Evolutionary conservation across 1,140 invertebrate genomes (phyloP).

Genomic region (Aplysia californica): DNA sequence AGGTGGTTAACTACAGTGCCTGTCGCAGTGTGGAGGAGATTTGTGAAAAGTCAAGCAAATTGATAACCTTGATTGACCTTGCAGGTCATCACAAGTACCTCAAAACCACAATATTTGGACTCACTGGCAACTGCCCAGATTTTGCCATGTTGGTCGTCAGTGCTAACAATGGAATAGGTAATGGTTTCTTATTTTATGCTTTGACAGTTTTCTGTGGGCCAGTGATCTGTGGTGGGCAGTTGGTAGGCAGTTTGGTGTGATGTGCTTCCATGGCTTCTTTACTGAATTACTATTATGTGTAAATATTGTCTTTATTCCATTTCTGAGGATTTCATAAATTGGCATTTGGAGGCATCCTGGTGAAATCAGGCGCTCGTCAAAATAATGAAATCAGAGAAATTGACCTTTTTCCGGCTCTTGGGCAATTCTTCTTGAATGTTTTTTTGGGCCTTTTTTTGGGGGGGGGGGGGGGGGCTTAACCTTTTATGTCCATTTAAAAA

Average conservation of each 20-base stretch:
- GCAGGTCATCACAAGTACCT: constrained; percentile 97
- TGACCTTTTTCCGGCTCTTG: background rate
- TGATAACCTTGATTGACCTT: constrained; percentile 94
- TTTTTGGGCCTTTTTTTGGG: no score
- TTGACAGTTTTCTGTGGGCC: background rate
- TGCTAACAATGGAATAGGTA: constrained; percentile 69
- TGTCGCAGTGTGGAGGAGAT: constrained; percentile 95
- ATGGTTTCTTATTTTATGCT: constrained; percentile 25
- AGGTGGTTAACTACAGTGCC: constrained; percentile 88
- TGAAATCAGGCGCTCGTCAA: no score
- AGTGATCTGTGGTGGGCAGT: no score
- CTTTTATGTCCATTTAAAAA: no score
- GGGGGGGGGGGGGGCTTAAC: no score
- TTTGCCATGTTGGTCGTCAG: constrained; percentile 92
- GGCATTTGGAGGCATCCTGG: no score
- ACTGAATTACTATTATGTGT: no score
- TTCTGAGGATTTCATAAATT: no score
- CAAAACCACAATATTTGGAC: constrained; percentile 92
- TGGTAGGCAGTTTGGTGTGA: no score
- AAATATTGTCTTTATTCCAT: no score
- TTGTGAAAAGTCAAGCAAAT: constrained; percentile 69
- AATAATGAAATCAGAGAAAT: no score
- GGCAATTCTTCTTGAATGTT: background rate
- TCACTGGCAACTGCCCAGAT: constrained; percentile 94
- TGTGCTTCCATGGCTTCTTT: no score